phyloP scores from a whole-genome alignment of 2,888 invertebrate genomes.

The Stictocephala bisonia region DNA sequence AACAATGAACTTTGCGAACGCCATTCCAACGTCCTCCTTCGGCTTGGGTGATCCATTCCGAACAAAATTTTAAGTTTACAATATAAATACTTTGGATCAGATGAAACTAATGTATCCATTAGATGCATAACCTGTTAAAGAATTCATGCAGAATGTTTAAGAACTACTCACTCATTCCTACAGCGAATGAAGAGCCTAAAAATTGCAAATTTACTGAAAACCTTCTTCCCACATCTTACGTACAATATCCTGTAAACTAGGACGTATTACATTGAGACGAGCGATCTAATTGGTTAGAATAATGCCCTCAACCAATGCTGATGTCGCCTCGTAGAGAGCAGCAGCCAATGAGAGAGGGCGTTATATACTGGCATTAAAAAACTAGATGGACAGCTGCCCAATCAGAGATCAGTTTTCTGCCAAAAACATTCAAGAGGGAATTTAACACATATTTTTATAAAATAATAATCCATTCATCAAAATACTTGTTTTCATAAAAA shows the following conservation, averaged over 20 bases:
- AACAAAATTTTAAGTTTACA: conserved; percentile 63
- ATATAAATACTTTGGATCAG: conserved; percentile 54
- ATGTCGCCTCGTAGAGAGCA: conserved; percentile 65
- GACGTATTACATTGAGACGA: conserved; percentile 61
- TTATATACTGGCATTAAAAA: conserved; percentile 63
- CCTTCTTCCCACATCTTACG: conserved; percentile 60
- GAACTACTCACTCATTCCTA: conserved; percentile 59
- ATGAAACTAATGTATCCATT: conserved; percentile 48
- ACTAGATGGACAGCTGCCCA: conserved; percentile 66
- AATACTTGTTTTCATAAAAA: too few relatives aligned
- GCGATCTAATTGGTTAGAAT: conserved; percentile 68
- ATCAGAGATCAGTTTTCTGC: conserved; percentile 62
- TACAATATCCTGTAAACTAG: conserved; percentile 61
- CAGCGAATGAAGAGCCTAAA: conserved; percentile 57
- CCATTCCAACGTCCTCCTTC: conserved; percentile 68
- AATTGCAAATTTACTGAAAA: conserved; percentile 60
- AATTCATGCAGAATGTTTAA: conserved; percentile 53
- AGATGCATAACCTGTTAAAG: conserved; percentile 29
- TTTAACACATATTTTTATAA: conserved; percentile 44
- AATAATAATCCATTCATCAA: conserved; percentile 18
- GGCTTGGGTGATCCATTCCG: conserved; percentile 65
- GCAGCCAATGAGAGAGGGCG: conserved; percentile 63
- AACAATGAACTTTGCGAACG: conserved; percentile 71
- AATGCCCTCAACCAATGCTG: conserved; percentile 64
- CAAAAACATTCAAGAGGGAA: conserved; percentile 47